Evolutionary conservation across 2,113 vertebrate species (phyloP), one percentile per base, ranked within the genome.

Genomic region (Leucoraja erinaceus): DNA sequence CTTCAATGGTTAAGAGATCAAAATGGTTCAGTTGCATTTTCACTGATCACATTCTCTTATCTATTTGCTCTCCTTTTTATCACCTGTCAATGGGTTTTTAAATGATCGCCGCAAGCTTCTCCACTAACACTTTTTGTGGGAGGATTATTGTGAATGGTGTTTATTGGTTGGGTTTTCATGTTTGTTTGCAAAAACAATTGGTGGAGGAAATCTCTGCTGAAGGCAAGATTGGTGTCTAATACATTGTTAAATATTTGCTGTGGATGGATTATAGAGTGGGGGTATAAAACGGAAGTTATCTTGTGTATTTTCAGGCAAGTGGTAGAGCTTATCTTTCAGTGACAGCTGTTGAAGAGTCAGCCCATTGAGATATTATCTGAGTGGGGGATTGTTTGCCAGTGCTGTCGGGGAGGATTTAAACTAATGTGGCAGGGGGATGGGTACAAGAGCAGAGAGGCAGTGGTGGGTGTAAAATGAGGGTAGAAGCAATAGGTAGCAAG

Each of bases 161-260:
- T 72, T 72, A 54, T 72, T 91, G 90, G 59, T 54, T 72, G 38
- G 90, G 54, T 91, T 91, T 66, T 38, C 22, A 33, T 54, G 33
- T 72, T 91, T 70, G 66, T 91, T 91, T 91, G 6, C 68, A 91
- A 54, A 91, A 91, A 91, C 66, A 72, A 91, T 72, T 91, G 88
- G 38, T 70, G 68, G 25, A 31, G 68, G 66, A 91, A 91, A 72
- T 91, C 33, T 91, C 3, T 91, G 8, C 33, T 91, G 56, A 91
- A 72, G 90, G 70, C 90, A 91, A 91, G 90, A 33, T 4, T 72
- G 33, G 66, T 72, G 61, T 68, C 11, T 54, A 47, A 91, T 54
- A 72, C 68, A 74, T 54, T 74, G 90, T 91, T 33, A 72, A 91
- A 72, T 91, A 91, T 72, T 91, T 91, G 66, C 33, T 72, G 22